These are phyloP conservation scores for Nylanderia fulva DNA, from an alignment of 1,140 invertebrate species.

Conservation along the genomic window DNA sequence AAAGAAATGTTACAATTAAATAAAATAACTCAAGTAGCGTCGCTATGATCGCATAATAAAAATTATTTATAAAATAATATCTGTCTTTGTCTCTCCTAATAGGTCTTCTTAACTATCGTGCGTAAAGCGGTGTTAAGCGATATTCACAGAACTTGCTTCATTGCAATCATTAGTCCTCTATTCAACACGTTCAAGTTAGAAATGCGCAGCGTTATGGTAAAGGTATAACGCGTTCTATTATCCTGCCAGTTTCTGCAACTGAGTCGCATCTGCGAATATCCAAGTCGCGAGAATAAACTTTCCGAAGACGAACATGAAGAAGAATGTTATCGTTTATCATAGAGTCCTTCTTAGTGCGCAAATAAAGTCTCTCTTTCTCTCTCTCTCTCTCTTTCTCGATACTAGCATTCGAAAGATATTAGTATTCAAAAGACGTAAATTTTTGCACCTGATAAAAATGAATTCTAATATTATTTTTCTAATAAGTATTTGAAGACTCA, in stretches of 20 bases:
- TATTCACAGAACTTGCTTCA: slow-evolving; percentile 51
- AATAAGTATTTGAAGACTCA: not conserved
- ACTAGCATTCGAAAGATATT: not conserved
- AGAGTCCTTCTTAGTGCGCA: not conserved
- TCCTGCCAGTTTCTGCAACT: slow-evolving; percentile 31
- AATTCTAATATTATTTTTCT: not conserved
- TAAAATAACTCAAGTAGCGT: not conserved
- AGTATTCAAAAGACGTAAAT: slow-evolving; percentile 4
- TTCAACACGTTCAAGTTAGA: slow-evolving; percentile 44
- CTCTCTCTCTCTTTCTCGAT: no score
- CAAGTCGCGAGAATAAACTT: slow-evolving; percentile 15
- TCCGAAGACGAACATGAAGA: slow-evolving; percentile 15
- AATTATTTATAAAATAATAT: slow-evolving; percentile 37
- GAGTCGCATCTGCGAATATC: slow-evolving; percentile 31
- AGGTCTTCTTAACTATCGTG: slow-evolving; percentile 39
- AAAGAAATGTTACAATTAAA: slow-evolving; percentile 1
- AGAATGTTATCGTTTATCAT: slow-evolving; percentile 39
- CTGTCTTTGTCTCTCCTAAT: slow-evolving; percentile 29
- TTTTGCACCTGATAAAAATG: not conserved
- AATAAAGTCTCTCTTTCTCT: slow-evolving; percentile 37
- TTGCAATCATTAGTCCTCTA: slow-evolving; percentile 55
- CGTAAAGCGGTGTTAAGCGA: slow-evolving; percentile 22
- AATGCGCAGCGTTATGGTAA: slow-evolving; percentile 39
- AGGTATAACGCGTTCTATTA: slow-evolving; percentile 58
- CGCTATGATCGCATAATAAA: no score